Evolutionary conservation across 1,140 invertebrate species (phyloP), one percentile per base, ranked within the genome.

Genomic region (Hyles euphorbiae): DNA sequence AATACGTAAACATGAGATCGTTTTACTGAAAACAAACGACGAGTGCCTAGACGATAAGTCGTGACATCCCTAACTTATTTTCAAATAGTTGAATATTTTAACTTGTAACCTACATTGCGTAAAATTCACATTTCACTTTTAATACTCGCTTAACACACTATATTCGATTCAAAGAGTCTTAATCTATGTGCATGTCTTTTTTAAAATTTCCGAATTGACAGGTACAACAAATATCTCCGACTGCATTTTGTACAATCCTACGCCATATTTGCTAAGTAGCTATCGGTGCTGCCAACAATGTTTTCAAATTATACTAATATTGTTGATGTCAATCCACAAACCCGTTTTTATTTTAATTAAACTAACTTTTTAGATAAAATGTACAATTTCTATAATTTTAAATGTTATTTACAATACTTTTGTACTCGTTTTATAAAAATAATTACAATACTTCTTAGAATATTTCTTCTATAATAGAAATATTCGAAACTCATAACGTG

Each of bases 171-270:
- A 65, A 58, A 66, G 61, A 63, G 56, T 76, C 59, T 74, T 74
- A 82, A 64, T 50, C 68, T 76, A 76, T 54, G 61, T 67, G 65
- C 74, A 81, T 87, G 70, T 80, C 73, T 81, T 76, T 81, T 74
- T 70, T 75, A 75, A 61, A 83, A 77, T 76, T 75, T 81, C 72
- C 67, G 70, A 83, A 79, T 78, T 82, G 78, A 81, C 78, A 87
- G 78, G 63, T 82, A 58, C 65, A 83, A 63, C 76, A 81, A 80
- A 78, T 80, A 74, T 74, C 74, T 78, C 70, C 72, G 70, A 83
- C 83, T 83, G 83, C 81, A 83, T 84, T 79, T 83, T 78, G 80
- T 81, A 76, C 72, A 73, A 74, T 75, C 75, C 71, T 83, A 77
- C 83, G 83, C 83, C 83, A 86, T 86, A 81, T 86, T 86, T 83